A percentile compares a stretch with the other conserved stretches of the same genome.
Conservation (phyloP, 30 jellyfish, hydroid and myxozoan genomes). For the Hydra vulgaris region DNA sequence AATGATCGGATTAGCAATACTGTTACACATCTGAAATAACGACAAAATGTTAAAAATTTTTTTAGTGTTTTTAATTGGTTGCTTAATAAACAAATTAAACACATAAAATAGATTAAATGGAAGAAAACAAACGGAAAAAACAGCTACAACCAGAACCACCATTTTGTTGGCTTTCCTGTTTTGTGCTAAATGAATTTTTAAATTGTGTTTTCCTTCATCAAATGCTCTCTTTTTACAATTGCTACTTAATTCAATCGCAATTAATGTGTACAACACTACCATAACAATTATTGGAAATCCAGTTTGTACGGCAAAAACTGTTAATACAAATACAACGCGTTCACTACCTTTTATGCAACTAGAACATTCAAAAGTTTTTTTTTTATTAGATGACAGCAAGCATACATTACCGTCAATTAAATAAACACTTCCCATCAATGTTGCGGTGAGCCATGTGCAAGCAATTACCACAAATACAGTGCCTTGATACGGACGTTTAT, state of each 20-base stretch:
- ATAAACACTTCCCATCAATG: conserved; percentile 29
- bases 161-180: conserved; percentile 63
- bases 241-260: conserved; percentile 32
- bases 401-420: conserved; percentile 22
- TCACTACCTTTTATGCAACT: background rate
- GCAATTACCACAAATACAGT: conserved; percentile 1
- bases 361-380: background rate
- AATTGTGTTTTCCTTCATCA: background rate
- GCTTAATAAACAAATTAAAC: conserved; percentile 1
- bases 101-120: conserved; percentile 55
- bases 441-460: conserved; percentile 47
- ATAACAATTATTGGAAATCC: conserved; percentile 46
- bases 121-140: conserved; percentile 53
- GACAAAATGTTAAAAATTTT: conserved; percentile 24
- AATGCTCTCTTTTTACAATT: background rate
- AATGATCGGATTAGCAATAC: conserved; percentile 83
- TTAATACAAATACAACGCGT: background rate
- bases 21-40: conserved; percentile 47
- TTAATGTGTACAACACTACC: conserved; percentile 45
- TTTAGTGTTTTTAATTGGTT: background rate
- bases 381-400: background rate
- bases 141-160: conserved; percentile 43
- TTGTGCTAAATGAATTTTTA: conserved; percentile 40
- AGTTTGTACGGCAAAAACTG: conserved; percentile 37
- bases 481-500: conserved; percentile 31